Conservation (phyloP, 2,888 invertebrate genomes). For the Diarsia rubi region DNA sequence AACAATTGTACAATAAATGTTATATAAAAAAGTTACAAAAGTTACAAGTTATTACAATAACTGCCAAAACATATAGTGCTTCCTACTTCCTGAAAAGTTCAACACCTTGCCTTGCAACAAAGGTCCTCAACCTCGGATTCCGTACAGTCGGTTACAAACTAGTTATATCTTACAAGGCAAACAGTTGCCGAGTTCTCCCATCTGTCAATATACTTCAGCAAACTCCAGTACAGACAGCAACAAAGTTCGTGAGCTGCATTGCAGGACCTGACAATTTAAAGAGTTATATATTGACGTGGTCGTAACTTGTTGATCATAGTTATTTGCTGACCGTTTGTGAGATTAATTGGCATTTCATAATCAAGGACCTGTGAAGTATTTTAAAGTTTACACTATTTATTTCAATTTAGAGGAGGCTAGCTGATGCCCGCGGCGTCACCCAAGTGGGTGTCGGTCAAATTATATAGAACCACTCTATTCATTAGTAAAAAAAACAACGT, state of each 20-base stretch:
- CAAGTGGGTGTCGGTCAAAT: too few relatives aligned
- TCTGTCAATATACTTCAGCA: slow-evolving; percentile 17
- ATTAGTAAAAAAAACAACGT: too few relatives aligned
- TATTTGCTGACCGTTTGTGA: slow-evolving; percentile 10
- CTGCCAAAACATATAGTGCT: neutral
- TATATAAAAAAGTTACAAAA: too few relatives aligned
- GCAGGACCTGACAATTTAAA: slow-evolving; percentile 34
- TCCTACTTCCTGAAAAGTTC: slow-evolving; percentile 1
- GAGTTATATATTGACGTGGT: slow-evolving; percentile 22
- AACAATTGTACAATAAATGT: too few relatives aligned
- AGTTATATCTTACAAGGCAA: slow-evolving; percentile 41
- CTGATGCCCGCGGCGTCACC: too few relatives aligned
- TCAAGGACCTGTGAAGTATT: neutral
- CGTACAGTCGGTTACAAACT: slow-evolving; percentile 35
- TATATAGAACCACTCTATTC: too few relatives aligned
- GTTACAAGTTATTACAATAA: too few relatives aligned
- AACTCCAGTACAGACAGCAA: slow-evolving; percentile 28
- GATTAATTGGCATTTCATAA: neutral
- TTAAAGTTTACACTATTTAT: neutral
- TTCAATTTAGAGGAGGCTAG: neutral
- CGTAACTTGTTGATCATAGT: neutral
- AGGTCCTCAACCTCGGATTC: slow-evolving; percentile 7
- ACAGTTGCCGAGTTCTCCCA: slow-evolving; percentile 20
- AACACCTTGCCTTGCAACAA: neutral
- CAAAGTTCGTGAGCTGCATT: slow-evolving; percentile 52